These are phyloP conservation scores for Seira ritae DNA, from an alignment of 2,888 invertebrate species.

Conservation along the genomic window DNA sequence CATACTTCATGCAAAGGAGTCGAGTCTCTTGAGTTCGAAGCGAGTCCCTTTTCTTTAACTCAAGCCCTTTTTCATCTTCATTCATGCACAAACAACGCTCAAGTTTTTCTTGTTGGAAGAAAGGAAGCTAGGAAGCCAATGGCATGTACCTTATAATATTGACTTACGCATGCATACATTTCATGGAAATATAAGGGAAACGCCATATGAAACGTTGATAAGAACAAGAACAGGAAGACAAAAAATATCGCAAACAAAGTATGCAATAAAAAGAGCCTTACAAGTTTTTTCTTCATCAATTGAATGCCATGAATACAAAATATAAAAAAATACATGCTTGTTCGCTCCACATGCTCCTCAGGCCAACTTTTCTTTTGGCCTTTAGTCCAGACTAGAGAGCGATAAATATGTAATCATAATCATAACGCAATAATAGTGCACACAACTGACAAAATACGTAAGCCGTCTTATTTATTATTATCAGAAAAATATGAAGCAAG, in stretches of 20 bases:
- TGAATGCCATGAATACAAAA: not conserved
- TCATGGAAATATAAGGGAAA: constrained; percentile 7
- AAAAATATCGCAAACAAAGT: constrained; percentile 7
- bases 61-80: constrained; percentile 7
- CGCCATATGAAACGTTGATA: not conserved
- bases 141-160: constrained; percentile 1
- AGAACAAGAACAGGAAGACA: not conserved
- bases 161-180: constrained; percentile 7
- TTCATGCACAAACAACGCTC: not conserved
- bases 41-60: constrained; percentile 2
- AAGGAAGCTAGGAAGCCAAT: not conserved
- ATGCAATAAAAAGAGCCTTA: not conserved
- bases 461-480: too few relatives aligned
- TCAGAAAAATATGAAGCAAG: too few relatives aligned
- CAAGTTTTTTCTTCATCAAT: not conserved
- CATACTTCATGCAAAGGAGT: not conserved
- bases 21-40: not conserved
- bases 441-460: not conserved
- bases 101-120: not conserved
- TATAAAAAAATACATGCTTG: not conserved
- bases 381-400: not conserved
- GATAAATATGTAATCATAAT: not conserved
- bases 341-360: not conserved
- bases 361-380: not conserved
- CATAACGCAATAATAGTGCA: not conserved